Evolutionary conservation across 2,888 invertebrate species (phyloP), one percentile per base, ranked within the genome.

Genomic region (Harpalus rufipes): DNA sequence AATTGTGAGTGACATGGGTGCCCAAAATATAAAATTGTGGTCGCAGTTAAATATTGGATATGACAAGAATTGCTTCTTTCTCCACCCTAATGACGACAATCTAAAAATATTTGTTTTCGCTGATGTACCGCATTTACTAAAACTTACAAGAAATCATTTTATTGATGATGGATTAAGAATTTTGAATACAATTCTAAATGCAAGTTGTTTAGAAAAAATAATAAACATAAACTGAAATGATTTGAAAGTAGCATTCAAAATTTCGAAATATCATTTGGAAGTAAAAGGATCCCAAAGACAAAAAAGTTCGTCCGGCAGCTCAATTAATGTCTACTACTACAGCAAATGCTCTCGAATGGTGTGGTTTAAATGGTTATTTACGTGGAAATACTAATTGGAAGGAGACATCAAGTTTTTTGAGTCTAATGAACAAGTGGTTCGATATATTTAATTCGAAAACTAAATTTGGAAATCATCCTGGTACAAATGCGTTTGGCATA

Each of bases 221-320:
- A 10, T 81, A 12, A 44, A 41, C 18, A 18, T 44, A 1, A 86
- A 86, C 8, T 85, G 12, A 0, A 51, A 81, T 1, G 87, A 87
- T 81, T 81, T 86, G 44, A 87, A 81, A 39, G 18, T 86, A 21
- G 86, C 86, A n/a, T 86, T 87, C 81, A 87, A 87, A 85, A 51
- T 87, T 12, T 81, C 82, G 10, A 16, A 21, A 44, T 74, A 86
- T 10, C 85, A 86, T 80, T 81, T 87, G 74, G 59, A 85, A 81
- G 86, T 87, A 44, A 86, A 86, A 85, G 86, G 86, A 25, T 21
- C 85, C 10, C 56, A 61, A 74, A 12, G 85, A 58, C n/a, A 85
- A 85, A 81, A 79, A 80, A 61, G 86, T 86, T 25, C 83, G 83
- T 16, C 86, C 81, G 10, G 86, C 86, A 14, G 85, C 74, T 10